A percentile compares a stretch with the other conserved stretches of the same genome.
Conservation (phyloP, 2,888 invertebrate species). For the Allolobophora icterica region DNA sequence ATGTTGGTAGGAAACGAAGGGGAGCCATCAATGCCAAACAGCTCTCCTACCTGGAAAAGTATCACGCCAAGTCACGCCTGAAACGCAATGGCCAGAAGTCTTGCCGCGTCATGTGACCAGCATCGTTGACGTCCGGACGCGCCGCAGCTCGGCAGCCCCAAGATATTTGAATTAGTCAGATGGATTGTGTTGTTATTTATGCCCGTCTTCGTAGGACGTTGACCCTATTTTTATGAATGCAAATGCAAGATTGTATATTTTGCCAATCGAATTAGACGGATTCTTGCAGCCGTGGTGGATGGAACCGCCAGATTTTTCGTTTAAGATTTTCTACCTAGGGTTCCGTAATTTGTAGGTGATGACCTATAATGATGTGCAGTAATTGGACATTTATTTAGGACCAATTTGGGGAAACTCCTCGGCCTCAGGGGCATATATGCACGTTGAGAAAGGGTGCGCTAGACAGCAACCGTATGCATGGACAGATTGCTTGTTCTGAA, state of each 20-base stretch:
- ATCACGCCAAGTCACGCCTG: constrained; percentile 93
- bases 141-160: not conserved
- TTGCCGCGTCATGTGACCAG: constrained; percentile 47
- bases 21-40: constrained; percentile 99
- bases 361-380: not conserved
- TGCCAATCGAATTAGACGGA: not conserved
- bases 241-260: not conserved
- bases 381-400: not conserved
- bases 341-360: not conserved
- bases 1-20: constrained; percentile 81
- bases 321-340: constrained; percentile 1
- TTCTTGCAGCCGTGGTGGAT: not conserved
- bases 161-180: constrained; percentile 10
- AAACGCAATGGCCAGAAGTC: constrained; percentile 68
- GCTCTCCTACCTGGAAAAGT: constrained; percentile 94
- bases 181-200: not conserved
- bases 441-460: not conserved
- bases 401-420: not conserved
- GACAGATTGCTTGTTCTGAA: not conserved
- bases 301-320: not conserved
- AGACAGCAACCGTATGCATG: not conserved
- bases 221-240: constrained; percentile 9
- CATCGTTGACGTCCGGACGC: not conserved
- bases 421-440: not conserved
- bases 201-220: not conserved